Evolutionary conservation across 2,888 invertebrate genomes (phyloP), one percentile per base, ranked within the genome.

Genomic region (Heterodera filipjevi): DNA sequence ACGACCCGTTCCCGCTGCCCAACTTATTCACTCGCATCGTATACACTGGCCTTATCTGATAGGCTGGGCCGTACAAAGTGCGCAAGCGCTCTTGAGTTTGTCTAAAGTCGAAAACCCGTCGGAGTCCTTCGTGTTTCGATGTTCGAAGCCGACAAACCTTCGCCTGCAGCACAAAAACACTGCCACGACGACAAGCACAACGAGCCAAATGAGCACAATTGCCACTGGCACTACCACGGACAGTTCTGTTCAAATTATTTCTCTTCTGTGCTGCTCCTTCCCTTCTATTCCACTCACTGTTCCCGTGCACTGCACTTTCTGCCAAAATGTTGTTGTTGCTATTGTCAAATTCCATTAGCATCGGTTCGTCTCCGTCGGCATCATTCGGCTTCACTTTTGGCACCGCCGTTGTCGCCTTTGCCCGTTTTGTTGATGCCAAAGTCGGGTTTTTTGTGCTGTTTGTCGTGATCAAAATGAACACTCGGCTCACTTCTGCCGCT

Each of bases 191-290:
- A 88, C 73, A 30, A 89, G 83, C 19, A 89, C 81, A 10, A 87
- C 73, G 12, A 89, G 81, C 89, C 89, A 89, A 12, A 86, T 85
- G 71, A 83, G 86, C 19, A 89, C 87, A 66, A 89, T 88, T 59
- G 84, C 81, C 3, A 86, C 81, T 16, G 89, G 88, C 27, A 89
- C 84, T 16, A 89, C 83, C 39, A 89, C 71, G 22, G 84, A 79
- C 12, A 85, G 68, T 46, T 83, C 82, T 82, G 68, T 70, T 76
- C 77, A n/a, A 68, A 33, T 46, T 27, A 73, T n/a, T 73, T 73
- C 46, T 30, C 14, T 59, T 68, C 59, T 68, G 10, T 30, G 59
- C 32, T 10, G 8, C 33, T 14, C 16, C 14, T 68, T 30, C 14
- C 32, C 22, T 35, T 68, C 14, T 19, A 3, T 46, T 30, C 14